Evolutionary conservation across 2,113 vertebrate genomes (phyloP), one percentile per base, ranked within the genome.

Genomic region (Setophaga coronata): DNA sequence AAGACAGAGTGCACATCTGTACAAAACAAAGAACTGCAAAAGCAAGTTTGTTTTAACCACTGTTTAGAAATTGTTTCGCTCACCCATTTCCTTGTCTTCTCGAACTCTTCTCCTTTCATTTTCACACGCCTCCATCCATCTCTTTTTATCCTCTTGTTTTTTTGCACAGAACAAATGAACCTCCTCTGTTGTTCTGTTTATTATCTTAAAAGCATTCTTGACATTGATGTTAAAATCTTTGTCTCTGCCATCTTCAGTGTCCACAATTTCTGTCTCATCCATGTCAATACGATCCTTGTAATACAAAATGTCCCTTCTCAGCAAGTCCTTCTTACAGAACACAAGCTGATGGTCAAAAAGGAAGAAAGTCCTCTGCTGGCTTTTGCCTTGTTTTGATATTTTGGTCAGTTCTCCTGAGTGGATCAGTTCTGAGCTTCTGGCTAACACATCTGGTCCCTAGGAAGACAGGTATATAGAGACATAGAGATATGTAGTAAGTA

Each of bases 311-410:
- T 99, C 99, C 85, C 99, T 98, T 60, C 99, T 98, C 95, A 99
- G 98, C 58, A 99, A 96, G 89, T 99, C 99, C 94, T 99, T 99
- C 97, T 99, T 99, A 95, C 99, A 99, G 96, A 99, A 99, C 60
- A 99, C 98, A 82, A 99, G 96, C 96, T 99, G 99, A 97, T 99
- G 99, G 98, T 99, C 99, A 47, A 99, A 99, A 61, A 99, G 98
- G 97, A 99, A 99, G 97, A 99, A 99, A 70, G 98, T 99, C 93
- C 99, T 99, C 94, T 99, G 99, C 95, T 99, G 99, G 95, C 98
- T 99, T 97, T 98, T 99, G 85, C 99, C 99, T 53, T 99, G 99
- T 79, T 98, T 98, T 28, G 98, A 97, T 81, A 99, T 86, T 83
- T 98, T 99, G 54, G 98, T 99, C 96, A 99, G 96, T 83, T 99